These are phyloP conservation scores for Clostera curtula DNA, from an alignment of 2,888 invertebrate genomes.

Conservation along the genomic window DNA sequence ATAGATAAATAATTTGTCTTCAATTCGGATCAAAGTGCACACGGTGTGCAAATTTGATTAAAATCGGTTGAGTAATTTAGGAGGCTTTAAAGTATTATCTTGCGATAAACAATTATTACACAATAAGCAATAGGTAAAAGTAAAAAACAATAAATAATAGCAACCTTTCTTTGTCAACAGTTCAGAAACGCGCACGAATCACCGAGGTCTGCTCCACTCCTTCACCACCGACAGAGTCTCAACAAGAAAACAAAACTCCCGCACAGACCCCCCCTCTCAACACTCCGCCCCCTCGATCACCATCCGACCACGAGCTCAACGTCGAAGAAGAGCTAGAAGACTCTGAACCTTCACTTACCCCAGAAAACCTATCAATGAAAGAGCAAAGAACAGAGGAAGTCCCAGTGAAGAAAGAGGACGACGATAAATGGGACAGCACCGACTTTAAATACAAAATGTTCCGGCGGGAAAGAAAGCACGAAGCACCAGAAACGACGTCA, in stretches of 20 bases:
- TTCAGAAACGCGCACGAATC: slow-evolving; percentile 67
- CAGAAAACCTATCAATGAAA: slow-evolving; percentile 88
- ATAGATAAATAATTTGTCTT: no score
- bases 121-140: no score
- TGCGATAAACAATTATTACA: no score
- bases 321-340: slow-evolving; percentile 75
- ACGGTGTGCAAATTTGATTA: no score
- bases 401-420: slow-evolving; percentile 65
- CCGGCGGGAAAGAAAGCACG: slow-evolving; percentile 35
- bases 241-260: slow-evolving; percentile 48
- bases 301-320: slow-evolving; percentile 69
- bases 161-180: slow-evolving; percentile 46
- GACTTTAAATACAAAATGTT: slow-evolving; percentile 63
- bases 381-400: slow-evolving; percentile 73
- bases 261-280: slow-evolving; percentile 44
- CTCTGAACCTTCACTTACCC: slow-evolving; percentile 76
- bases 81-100: no score
- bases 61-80: no score
- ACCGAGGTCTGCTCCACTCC: slow-evolving; percentile 63
- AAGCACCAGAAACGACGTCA: slow-evolving; percentile 32
- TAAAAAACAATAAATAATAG: slow-evolving; percentile 6
- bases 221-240: slow-evolving; percentile 46
- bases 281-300: slow-evolving; percentile 60
- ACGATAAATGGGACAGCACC: slow-evolving; percentile 59
- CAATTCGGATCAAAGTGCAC: no score